Base-by-base conservation (phyloP, 2,888 invertebrate genomes). In the Andrena flavipes region DNA sequence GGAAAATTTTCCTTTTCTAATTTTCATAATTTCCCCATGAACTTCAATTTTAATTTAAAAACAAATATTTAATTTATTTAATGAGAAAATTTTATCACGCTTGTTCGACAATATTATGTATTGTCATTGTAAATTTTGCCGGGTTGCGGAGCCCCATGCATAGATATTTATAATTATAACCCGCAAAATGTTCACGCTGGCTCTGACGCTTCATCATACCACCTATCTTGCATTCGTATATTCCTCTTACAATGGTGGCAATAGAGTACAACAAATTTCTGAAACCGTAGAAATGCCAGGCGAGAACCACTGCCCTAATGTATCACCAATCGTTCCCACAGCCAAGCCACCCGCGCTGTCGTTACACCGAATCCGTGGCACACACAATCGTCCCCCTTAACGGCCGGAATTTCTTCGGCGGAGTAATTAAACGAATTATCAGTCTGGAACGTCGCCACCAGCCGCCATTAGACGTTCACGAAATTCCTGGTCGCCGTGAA, bases 381-480 rank as follows among this genome's bases (percentile, higher is more conserved):
- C 69, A 51, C 60, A 48, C 49, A 56, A 68, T 68, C 63, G 56
- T 70, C 51, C 75, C 75, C 59, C 64, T 67, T 82, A 75, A 80
- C 76, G 73, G 63, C 67, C 71, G 73, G 76, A 86, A 81, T 70
- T 78, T 77, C 67, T 70, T 78, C 68, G 60, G 49, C 16, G 42
- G 62, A 65, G 65, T 76, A 85, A 87, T 87, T 85, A 87, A 87
- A 83, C 79, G 65, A 77, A 74, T 75, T 82, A 79, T 85, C 81
- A 76, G 71, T 49, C 74, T 80, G 79, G 80, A 83, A 79, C 74
- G 79, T 73, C 67, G 78, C 73, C 83, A 80, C 76, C 62, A 71
- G 54, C 70, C 65, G 67, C 73, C 70, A 64, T 64, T 64, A 84
- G 75, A 76, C 78, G 73, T 76, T 73, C 71, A 49, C 74, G 79